Percentiles rank a stretch among this genome's conserved stretches.
phyloP scores from a whole-genome alignment of 1,140 invertebrate genomes.

The Helicoverpa armigera region DNA sequence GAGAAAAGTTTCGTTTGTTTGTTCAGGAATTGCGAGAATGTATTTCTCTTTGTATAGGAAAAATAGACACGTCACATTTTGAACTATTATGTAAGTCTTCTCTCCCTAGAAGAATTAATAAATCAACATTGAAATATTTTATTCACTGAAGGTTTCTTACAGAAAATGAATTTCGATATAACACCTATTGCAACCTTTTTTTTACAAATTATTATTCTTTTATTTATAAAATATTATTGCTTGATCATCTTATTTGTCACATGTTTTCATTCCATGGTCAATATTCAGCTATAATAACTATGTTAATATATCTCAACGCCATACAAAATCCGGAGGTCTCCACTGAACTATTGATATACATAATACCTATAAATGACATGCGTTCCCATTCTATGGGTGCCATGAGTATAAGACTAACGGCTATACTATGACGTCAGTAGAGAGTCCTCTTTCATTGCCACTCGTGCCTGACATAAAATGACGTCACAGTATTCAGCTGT shows the following conservation, averaged over 20 bases:
- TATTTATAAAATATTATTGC: too few species aligned
- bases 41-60: background rate
- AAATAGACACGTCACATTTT: background rate
- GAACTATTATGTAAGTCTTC: background rate
- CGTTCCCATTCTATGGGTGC: constrained; percentile 3
- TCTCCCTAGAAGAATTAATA: too few species aligned
- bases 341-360: background rate
- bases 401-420: constrained; percentile 8
- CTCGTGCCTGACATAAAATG: constrained; percentile 44
- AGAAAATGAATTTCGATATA: too few species aligned
- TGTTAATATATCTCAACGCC: background rate
- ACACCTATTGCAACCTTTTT: too few species aligned
- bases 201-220: too few species aligned
- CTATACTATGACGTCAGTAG: constrained; percentile 23
- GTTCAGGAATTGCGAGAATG: background rate
- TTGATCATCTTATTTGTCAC: too few species aligned
- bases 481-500: constrained; percentile 35
- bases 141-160: too few species aligned
- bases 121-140: too few species aligned
- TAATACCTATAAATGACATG: background rate
- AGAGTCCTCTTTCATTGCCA: constrained; percentile 32
- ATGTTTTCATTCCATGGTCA: too few species aligned
- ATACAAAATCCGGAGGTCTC: background rate
- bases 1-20: constrained; percentile 32
- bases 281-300: background rate